Base-by-base conservation (phyloP, 2,888 invertebrate species). In the Ceramica pisi region DNA sequence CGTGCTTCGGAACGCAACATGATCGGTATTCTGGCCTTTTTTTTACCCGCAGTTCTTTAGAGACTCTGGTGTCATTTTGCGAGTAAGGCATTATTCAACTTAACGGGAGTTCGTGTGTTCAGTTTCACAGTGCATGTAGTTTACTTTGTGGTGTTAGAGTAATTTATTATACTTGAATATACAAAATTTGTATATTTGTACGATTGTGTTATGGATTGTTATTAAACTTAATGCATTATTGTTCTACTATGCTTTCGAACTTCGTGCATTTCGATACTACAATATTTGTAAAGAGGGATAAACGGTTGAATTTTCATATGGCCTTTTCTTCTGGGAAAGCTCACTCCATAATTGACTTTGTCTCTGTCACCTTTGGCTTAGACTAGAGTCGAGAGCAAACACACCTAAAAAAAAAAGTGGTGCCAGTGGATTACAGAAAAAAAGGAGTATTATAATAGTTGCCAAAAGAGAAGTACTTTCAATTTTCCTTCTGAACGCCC, bases 151-250 rank as follows among this genome's bases (percentile, higher is more conserved):
- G 50, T 60, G 63, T 68, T 80, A 64, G 69, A 75, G 12, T 77
- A 81, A 81, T 81, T 81, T 79, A 81, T 53, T 75, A 26, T 41
- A 67, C 19, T 73, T 55, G 6, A 72, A 46, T 63, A 73, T 50
- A 65, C 21, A 56, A 75, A 68, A 66, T 78, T 81, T 81, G 60
- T 75, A 70, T 63, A n/a, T 55, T 26, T 23, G 19, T 7, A 21
- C 35, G 14, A 38, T 21, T 46, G 61, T 35, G 70, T 74, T 55
- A 68, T 67, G 48, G 56, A 57, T 67, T 64, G 69, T 78, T 67
- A 53, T 51, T 78, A 21, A 63, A 48, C 57, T 56, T 56, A 21
- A 5, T 38, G 53, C 48, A 74, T 80, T 81, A 74, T 10, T 62
- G 35, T 62, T 35, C 14, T 31, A 21, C 38, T 19, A 26, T 75